Conservation (phyloP, 1,140 invertebrate genomes). For the Drosophila parvula region DNA sequence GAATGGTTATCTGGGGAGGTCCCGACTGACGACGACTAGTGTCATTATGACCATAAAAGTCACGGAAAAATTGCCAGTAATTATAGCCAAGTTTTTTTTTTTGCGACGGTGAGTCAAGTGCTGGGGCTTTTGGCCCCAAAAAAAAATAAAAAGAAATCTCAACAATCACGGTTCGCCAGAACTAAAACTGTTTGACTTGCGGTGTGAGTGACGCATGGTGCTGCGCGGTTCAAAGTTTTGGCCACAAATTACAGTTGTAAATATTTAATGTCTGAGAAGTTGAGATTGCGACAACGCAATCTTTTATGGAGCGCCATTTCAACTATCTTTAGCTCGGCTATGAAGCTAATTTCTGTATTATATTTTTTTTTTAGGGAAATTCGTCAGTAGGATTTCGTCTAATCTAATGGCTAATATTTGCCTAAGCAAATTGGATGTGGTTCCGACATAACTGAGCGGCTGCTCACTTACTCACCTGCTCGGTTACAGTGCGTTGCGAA, state of each 20-base stretch:
- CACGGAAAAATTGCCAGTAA: slow-evolving; percentile 14
- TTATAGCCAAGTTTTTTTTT: slow-evolving; percentile 8
- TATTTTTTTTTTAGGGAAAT: not conserved
- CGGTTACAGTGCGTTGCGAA: not conserved
- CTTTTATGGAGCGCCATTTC: slow-evolving; percentile 1
- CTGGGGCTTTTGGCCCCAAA: slow-evolving; percentile 1
- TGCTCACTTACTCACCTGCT: slow-evolving; percentile 3
- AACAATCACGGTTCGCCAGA: slow-evolving; percentile 24
- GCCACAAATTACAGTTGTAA: slow-evolving; percentile 36
- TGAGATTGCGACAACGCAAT: not conserved
- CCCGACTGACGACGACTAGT: not conserved
- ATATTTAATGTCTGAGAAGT: slow-evolving; percentile 42
- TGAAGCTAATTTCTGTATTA: slow-evolving; percentile 17
- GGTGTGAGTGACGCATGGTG: slow-evolving; percentile 23
- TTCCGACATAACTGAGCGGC: not conserved
- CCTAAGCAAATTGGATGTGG: slow-evolving; percentile 13
- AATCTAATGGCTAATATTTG: slow-evolving; percentile 38
- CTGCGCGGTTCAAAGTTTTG: slow-evolving; percentile 25
- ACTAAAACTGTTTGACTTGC: slow-evolving; percentile 12
- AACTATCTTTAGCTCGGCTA: slow-evolving; percentile 19
- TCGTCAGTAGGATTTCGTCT: slow-evolving; percentile 6
- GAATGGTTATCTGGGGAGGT: not conserved
- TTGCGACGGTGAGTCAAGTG: slow-evolving; percentile 14
- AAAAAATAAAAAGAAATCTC: not conserved
- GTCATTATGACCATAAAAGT: not conserved